phyloP scores from a whole-genome alignment of 2,888 invertebrate species.

The Strigamia maritima region DNA sequence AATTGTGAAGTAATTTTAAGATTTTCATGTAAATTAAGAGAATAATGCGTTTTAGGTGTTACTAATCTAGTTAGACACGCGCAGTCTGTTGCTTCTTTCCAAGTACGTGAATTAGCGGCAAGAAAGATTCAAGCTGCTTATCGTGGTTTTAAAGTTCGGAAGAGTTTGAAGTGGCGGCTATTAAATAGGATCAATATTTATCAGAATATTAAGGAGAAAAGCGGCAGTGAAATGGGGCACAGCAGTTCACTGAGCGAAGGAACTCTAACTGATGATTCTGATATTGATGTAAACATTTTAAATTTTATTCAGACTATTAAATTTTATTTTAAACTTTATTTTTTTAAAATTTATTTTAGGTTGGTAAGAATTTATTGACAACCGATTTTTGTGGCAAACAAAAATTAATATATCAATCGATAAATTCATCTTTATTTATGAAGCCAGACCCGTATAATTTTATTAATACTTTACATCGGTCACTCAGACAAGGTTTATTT shows the following conservation, averaged over 20 bases:
- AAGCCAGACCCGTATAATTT: slow-evolving; percentile 40
- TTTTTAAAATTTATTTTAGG: neutral
- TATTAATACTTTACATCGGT: slow-evolving; percentile 21
- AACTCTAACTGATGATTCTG: slow-evolving; percentile 21
- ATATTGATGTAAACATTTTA: neutral
- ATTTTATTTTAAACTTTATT: neutral
- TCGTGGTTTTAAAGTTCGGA: slow-evolving; percentile 21
- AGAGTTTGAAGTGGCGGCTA: slow-evolving; percentile 24
- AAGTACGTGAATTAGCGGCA: neutral
- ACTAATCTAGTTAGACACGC: slow-evolving; percentile 32
- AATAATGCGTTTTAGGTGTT: neutral
- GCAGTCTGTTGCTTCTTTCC: slow-evolving; percentile 11
- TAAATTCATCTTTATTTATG: neutral
- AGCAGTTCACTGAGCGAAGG: neutral
- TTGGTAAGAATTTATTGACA: neutral
- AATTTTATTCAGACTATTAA: neutral
- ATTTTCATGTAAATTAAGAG: neutral
- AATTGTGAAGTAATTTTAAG: neutral
- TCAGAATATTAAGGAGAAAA: neutral
- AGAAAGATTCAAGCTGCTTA: slow-evolving; percentile 31
- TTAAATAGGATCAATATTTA: neutral
- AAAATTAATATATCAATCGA: neutral
- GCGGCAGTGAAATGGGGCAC: neutral
- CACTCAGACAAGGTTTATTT: neutral
- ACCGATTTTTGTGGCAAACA: neutral